Evolutionary conservation across 2,113 vertebrate species (phyloP).

Genomic region (Macrotus californicus): DNA sequence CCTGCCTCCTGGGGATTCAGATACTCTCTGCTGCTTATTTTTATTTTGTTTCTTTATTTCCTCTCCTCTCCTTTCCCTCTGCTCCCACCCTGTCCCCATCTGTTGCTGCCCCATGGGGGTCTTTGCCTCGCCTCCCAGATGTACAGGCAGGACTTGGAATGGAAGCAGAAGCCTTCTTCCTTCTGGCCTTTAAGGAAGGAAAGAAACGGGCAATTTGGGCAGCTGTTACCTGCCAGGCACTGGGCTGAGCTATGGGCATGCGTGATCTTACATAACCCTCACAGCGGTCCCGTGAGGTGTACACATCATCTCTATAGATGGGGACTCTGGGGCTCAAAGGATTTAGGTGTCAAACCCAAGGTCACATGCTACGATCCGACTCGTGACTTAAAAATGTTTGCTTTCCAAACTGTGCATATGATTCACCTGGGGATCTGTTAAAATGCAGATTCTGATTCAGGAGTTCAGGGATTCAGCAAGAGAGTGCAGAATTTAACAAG

Average conservation of each 20-base stretch:
- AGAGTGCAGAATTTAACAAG: background rate
- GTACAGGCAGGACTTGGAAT: background rate
- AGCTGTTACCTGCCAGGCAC: background rate
- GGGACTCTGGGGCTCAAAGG: background rate
- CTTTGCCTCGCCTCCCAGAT: background rate
- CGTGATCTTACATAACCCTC: background rate
- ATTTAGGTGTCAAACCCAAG: background rate
- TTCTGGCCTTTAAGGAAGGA: background rate
- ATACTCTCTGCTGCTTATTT: background rate
- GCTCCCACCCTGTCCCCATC: conserved; percentile 6
- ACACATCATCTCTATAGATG: fast-evolving
- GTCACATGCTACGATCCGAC: background rate
- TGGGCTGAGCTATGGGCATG: background rate
- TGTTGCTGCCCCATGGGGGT: background rate
- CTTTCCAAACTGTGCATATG: background rate
- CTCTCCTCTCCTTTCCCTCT: background rate
- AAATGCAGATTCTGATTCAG: background rate
- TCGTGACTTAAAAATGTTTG: background rate
- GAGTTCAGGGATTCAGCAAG: background rate
- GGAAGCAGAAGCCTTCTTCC: background rate
- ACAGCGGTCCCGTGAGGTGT: background rate
- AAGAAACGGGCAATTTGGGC: background rate
- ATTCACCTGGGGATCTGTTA: background rate
- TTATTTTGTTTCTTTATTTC: conserved; percentile 45
- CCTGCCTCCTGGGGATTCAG: conserved; percentile 12